Evolutionary conservation across 2,888 invertebrate genomes (phyloP).

Genomic region (Cremastinae sp.): DNA sequence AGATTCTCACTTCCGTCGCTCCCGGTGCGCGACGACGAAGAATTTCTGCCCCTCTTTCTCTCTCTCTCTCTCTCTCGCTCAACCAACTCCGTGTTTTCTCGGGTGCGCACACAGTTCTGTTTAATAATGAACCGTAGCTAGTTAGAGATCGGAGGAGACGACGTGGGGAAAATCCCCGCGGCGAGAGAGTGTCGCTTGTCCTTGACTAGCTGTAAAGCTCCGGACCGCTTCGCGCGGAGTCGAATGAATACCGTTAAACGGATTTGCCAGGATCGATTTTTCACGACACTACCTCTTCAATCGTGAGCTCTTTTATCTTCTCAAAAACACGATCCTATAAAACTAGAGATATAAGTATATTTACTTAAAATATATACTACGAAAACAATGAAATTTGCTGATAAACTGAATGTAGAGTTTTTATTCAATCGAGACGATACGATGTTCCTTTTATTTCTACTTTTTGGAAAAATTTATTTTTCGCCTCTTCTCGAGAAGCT

Average conservation of each 20-base stretch:
- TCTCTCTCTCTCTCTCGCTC: conserved; percentile 4
- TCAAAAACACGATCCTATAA: too few relatives aligned
- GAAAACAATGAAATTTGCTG: too few relatives aligned
- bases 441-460: too few relatives aligned
- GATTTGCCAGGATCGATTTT: conserved; percentile 65
- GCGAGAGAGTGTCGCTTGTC: conserved; percentile 10
- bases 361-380: too few relatives aligned
- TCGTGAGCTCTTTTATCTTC: conserved; percentile 34
- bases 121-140: conserved; percentile 42
- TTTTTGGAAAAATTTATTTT: too few relatives aligned
- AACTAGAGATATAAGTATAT: too few relatives aligned
- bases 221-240: conserved; percentile 40
- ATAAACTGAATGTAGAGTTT: too few relatives aligned
- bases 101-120: conserved; percentile 8
- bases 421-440: too few relatives aligned
- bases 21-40: too few relatives aligned
- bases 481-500: too few relatives aligned
- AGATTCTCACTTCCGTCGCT: conserved; percentile 2
- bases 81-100: background rate
- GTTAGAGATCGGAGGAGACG: conserved; percentile 15
- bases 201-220: conserved; percentile 39
- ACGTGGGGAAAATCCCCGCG: conserved; percentile 4
- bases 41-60: too few relatives aligned
- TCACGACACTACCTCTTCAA: conserved; percentile 27
- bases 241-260: conserved; percentile 64